Percentiles rank a stretch among this genome's conserved stretches.
These are phyloP conservation scores for Agonopterix subpropinquella DNA, from an alignment of 2,888 invertebrate species.

Conservation along the genomic window DNA sequence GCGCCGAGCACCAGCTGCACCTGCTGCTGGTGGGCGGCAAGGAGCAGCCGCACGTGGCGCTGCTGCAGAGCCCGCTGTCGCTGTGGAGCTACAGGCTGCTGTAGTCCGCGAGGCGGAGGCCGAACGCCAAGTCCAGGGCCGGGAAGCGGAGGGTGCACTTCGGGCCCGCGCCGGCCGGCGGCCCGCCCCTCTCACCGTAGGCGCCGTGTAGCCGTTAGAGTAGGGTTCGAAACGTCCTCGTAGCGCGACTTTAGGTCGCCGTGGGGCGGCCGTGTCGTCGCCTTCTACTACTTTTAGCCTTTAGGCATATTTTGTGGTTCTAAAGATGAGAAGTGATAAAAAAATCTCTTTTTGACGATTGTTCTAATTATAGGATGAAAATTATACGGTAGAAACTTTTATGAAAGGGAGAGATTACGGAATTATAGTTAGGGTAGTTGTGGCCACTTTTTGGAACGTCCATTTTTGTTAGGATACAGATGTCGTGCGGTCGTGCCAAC, in stretches of 20 bases:
- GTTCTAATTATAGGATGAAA: too few relatives aligned
- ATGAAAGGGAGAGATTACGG: too few relatives aligned
- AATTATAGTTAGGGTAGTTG: too few relatives aligned
- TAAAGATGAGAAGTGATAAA: background rate
- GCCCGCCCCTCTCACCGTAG: too few relatives aligned
- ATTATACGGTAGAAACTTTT: too few relatives aligned
- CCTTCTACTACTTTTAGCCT: too few relatives aligned
- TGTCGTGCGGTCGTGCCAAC: background rate
- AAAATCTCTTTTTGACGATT: background rate
- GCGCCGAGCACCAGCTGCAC: slow-evolving; percentile 25
- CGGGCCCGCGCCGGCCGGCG: too few relatives aligned
- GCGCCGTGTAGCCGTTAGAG: too few relatives aligned
- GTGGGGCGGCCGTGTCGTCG: background rate
- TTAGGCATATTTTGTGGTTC: background rate
- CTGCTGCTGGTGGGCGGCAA: slow-evolving; percentile 82
- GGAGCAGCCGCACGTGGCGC: slow-evolving; percentile 85
- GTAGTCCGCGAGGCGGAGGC: slow-evolving; percentile 16
- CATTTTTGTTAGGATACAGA: background rate
- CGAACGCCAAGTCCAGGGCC: too few relatives aligned
- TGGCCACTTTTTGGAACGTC: background rate
- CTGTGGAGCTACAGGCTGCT: slow-evolving; percentile 84
- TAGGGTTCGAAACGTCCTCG: too few relatives aligned
- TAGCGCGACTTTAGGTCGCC: background rate
- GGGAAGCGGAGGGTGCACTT: too few relatives aligned
- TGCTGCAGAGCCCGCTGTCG: slow-evolving; percentile 84